These are phyloP conservation scores for Aurelia sp. DNA, from an alignment of 30 jellyfish, hydroid and myxozoan species.

Conservation along the genomic window DNA sequence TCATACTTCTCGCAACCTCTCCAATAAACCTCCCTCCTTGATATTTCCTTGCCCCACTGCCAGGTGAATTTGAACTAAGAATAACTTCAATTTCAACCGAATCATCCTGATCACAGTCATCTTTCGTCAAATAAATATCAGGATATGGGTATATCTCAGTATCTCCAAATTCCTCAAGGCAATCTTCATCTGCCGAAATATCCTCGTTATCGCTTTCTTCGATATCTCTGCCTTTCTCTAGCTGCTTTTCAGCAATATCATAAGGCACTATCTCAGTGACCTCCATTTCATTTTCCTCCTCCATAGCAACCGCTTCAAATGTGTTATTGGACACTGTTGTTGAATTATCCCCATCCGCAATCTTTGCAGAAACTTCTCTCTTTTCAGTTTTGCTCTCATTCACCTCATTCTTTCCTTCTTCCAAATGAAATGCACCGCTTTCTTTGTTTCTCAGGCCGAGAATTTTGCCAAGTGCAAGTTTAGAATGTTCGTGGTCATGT, in stretches of 20 bases:
- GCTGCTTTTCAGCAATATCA: slow-evolving; percentile 12
- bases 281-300: slow-evolving; percentile 12
- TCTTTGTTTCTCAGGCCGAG: neutral
- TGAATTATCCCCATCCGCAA: too few species aligned
- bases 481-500: neutral
- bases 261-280: slow-evolving; percentile 54
- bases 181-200: neutral
- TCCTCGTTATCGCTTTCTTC: neutral
- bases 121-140: neutral
- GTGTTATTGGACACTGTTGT: too few species aligned
- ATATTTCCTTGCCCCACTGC: slow-evolving; percentile 39
- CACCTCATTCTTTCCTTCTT: too few species aligned
- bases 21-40: slow-evolving; percentile 56
- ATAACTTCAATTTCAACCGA: slow-evolving; percentile 62
- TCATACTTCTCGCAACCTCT: slow-evolving; percentile 33
- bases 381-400: too few species aligned
- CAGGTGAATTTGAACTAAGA: slow-evolving; percentile 46
- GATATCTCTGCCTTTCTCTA: neutral
- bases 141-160: slow-evolving; percentile 62
- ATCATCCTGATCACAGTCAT: slow-evolving; percentile 32
- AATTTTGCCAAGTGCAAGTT: neutral
- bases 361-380: too few species aligned
- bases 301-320: neutral
- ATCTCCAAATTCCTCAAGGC: slow-evolving; percentile 17
- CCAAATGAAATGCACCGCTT: neutral